phyloP scores from a whole-genome alignment of 2,888 invertebrate species.

The Chaitophorus viminalis region DNA sequence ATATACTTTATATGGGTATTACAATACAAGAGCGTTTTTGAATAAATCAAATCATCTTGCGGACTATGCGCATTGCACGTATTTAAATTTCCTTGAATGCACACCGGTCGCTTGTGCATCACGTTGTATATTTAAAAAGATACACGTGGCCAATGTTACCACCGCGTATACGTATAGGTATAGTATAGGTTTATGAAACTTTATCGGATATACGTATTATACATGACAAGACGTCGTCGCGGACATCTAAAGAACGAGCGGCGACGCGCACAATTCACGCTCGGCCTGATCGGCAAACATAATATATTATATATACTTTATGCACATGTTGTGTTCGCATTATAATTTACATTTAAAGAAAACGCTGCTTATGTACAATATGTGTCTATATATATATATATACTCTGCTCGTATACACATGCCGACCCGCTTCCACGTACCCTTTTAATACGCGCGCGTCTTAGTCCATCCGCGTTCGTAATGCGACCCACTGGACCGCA shows the following conservation, averaged over 20 bases:
- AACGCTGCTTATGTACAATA: background rate
- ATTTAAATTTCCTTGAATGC: background rate
- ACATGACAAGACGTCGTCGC: background rate
- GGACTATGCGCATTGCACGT: background rate
- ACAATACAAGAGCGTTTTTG: background rate
- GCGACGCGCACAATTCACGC: background rate
- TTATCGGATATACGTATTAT: too few relatives aligned
- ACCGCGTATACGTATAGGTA: too few relatives aligned
- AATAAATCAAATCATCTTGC: background rate
- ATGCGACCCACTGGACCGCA: conserved; percentile 23
- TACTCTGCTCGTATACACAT: background rate
- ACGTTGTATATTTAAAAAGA: too few relatives aligned
- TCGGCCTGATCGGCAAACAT: background rate
- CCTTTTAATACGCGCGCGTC: background rate
- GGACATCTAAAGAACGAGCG: conserved; percentile 20
- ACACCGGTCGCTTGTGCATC: too few relatives aligned
- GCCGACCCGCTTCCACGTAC: background rate
- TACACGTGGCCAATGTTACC: too few relatives aligned
- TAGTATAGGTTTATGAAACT: too few relatives aligned
- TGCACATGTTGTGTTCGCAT: background rate
- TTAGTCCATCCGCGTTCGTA: background rate
- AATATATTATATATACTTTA: background rate
- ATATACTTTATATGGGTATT: too few relatives aligned
- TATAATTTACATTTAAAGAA: conserved; percentile 34
- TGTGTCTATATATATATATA: too few relatives aligned